Evolutionary conservation across 2,797 vertebrate species (phyloP), one percentile per base, ranked within the genome.

Genomic region (Galago senegalensis): DNA sequence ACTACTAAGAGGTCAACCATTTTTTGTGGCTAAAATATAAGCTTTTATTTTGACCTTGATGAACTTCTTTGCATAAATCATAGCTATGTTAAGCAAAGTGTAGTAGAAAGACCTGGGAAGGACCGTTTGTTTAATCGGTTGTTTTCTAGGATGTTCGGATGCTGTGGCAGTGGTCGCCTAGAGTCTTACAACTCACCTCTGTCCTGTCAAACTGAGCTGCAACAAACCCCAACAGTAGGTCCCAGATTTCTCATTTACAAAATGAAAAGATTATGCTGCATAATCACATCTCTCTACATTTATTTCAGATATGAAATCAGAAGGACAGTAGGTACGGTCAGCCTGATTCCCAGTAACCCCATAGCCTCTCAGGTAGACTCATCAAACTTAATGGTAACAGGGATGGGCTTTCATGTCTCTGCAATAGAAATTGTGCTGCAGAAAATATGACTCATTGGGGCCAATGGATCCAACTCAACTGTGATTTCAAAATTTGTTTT

Each of bases 221-320:
- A 72, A 75, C 27, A 79, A 89, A 79, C 53, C 58, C 84, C 23
- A 60, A 65, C 7, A 82, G 82, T 75, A 23, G 72, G 70, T 18
- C 83, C 94, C 77, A 67, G 40, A 67, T 93, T 90, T 85, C 75
- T 91, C 63, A 60, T 37, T 88, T 94, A 82, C 69, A 53, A 88
- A 86, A 79, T 46, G 81, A 93, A 93, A 93, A 77, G 46, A 88
- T 43, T 96, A 43, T n/a, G 85, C 94, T 61, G 82, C 73, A 91
- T 29, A 80, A n/a, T 80, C 80, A 67, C 49, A 80, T 84, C 34
- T 46, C 37, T 89, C 76, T 82, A 81, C 83, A 89, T 79, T 84
- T n/a, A 85, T 86, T 87, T 18, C 11, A 67, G 37, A 65, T 77
- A 31, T n/a, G 69, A 91, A 89, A 29, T 37, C 37, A 53, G 5